These are phyloP conservation scores for Drosophila longiperda DNA, from an alignment of 2,888 invertebrate species.

Conservation along the genomic window DNA sequence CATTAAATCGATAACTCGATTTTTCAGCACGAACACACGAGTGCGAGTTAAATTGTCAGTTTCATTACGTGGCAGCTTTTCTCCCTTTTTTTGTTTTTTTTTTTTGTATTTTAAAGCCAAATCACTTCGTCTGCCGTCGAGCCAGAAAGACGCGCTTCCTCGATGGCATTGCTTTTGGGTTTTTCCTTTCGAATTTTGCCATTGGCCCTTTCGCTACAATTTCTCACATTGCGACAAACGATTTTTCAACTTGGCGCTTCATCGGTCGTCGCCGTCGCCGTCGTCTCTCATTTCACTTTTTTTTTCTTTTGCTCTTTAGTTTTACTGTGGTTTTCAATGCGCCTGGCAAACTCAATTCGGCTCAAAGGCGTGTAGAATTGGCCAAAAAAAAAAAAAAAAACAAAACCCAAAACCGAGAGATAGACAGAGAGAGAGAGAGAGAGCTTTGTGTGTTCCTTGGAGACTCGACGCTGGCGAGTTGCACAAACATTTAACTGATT, in stretches of 20 bases:
- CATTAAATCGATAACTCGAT: slow-evolving; percentile 81
- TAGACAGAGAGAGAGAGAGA: not conserved
- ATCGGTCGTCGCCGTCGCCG: slow-evolving; percentile 36
- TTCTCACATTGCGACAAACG: slow-evolving; percentile 74
- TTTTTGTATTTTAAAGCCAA: slow-evolving; percentile 64
- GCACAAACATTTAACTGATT: slow-evolving; percentile 82
- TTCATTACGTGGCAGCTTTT: slow-evolving; percentile 69
- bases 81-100: slow-evolving; percentile 2
- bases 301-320: slow-evolving; percentile 40
- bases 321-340: slow-evolving; percentile 54
- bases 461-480: slow-evolving; percentile 66
- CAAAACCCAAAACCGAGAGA: not conserved
- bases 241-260: slow-evolving; percentile 79
- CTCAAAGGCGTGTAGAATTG: slow-evolving; percentile 50
- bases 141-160: slow-evolving; percentile 22
- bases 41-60: slow-evolving; percentile 79
- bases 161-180: slow-evolving; percentile 5
- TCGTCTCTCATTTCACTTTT: slow-evolving; percentile 36
- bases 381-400: slow-evolving; percentile 5
- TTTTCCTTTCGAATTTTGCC: slow-evolving; percentile 11
- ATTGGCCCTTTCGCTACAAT: slow-evolving; percentile 21
- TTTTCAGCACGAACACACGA: slow-evolving; percentile 75
- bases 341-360: slow-evolving; percentile 56
- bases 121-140: slow-evolving; percentile 75
- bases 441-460: slow-evolving; percentile 43